A percentile compares a stretch with the other conserved stretches of the same genome.
Evolutionary conservation across 2,888 invertebrate genomes (phyloP).

Genomic region (Matsumyia berberina): DNA sequence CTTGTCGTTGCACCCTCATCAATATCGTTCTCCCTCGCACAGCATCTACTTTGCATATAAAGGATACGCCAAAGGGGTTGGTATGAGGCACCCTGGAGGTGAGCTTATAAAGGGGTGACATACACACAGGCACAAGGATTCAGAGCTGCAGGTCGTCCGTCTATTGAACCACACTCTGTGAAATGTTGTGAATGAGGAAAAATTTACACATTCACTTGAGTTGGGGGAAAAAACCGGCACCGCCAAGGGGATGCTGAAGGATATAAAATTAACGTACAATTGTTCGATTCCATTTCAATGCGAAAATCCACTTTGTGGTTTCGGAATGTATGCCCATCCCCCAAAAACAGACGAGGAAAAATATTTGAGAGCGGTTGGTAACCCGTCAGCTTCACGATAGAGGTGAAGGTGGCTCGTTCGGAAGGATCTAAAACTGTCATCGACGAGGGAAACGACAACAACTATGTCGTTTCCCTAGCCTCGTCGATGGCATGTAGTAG

Average conservation of each 20-base stretch:
- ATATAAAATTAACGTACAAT: slow-evolving; percentile 72
- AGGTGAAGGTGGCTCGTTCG: not conserved
- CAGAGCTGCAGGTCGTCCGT: slow-evolving; percentile 18
- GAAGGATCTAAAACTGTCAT: slow-evolving; percentile 33
- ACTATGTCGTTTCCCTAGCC: no score
- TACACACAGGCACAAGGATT: not conserved
- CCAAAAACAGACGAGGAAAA: slow-evolving; percentile 4
- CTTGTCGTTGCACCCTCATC: slow-evolving; percentile 73
- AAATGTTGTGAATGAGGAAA: slow-evolving; percentile 49
- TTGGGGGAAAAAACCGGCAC: slow-evolving; percentile 3
- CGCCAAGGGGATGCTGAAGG: slow-evolving; percentile 34
- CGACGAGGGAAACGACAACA: not conserved
- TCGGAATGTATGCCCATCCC: slow-evolving; percentile 42
- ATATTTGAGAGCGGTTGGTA: not conserved
- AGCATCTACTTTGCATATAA: slow-evolving; percentile 44
- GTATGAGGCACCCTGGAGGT: slow-evolving; percentile 28
- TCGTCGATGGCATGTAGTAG: not conserved
- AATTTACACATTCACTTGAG: slow-evolving; percentile 61
- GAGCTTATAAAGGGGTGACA: slow-evolving; percentile 45
- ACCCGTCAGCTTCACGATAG: not conserved
- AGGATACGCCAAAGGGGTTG: slow-evolving; percentile 6
- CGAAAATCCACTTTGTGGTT: slow-evolving; percentile 72
- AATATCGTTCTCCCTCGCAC: slow-evolving; percentile 41
- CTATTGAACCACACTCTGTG: slow-evolving; percentile 39
- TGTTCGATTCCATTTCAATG: slow-evolving; percentile 70